phyloP scores from a whole-genome alignment of 1,140 invertebrate species.

The Maniola jurtina region DNA sequence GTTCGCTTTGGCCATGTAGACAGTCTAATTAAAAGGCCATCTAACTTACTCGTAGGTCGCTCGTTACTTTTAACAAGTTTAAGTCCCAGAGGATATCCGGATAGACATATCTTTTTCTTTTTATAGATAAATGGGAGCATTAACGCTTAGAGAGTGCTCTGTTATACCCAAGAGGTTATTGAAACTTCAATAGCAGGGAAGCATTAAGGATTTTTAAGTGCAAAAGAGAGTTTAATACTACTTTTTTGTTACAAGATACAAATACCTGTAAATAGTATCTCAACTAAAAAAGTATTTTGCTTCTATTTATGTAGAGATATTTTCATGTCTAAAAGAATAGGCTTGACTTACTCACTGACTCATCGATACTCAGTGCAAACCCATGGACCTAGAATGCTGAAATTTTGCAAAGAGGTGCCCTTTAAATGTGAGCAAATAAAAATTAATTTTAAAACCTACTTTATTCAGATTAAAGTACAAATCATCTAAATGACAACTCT shows the following conservation, averaged over 20 bases:
- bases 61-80: conserved; percentile 9
- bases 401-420: no score
- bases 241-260: not conserved
- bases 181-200: not conserved
- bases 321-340: no score
- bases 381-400: no score
- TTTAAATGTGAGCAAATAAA: no score
- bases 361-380: no score
- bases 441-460: no score
- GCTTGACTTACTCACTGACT: no score
- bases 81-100: not conserved
- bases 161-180: conserved; percentile 5
- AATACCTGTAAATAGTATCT: no score
- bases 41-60: conserved; percentile 4
- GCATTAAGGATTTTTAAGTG: conserved; percentile 1
- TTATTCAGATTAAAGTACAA: no score
- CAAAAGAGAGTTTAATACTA: not conserved
- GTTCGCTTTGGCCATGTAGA: not conserved
- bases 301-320: no score
- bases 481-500: no score
- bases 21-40: conserved; percentile 1
- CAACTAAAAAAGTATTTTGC: no score
- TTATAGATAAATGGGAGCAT: conserved; percentile 10
- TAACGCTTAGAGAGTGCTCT: conserved; percentile 4
- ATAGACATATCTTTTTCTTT: conserved; percentile 3